Evolutionary conservation across 2,888 invertebrate genomes (phyloP), one percentile per base, ranked within the genome.

Genomic region (Drosophila atroscutellata): DNA sequence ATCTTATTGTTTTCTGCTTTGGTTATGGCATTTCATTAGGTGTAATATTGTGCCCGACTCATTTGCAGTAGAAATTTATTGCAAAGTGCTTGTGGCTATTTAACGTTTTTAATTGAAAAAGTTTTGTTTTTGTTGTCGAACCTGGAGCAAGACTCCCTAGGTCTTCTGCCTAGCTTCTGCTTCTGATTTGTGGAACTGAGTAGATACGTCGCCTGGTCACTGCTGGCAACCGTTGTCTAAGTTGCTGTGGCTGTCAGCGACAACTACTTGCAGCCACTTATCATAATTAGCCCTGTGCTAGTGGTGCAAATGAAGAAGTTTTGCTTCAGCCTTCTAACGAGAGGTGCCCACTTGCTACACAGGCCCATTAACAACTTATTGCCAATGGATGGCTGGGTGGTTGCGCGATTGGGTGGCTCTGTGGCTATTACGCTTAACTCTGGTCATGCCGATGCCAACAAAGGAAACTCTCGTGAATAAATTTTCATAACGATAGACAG

Each of bases 101-200:
- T 83, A 83, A 80, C 77, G 83, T 83, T 83, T 83, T 81, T 83
- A 83, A 83, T 83, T 83, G 83, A 83, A 83, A 83, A 83, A 83
- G 62, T 83, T 83, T 83, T 83, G 81, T 83, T 83, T 81, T 80
- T 77, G 80, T 74, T 80, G 81, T 70, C 77, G 72, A 66, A 57
- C 69, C 55, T 60, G 57, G 49, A 59, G 66, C 36, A 52, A 67
- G 71, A 34, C 47, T 36, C 55, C 20, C 32, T 60, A 30, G 45
- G 37, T 50, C 51, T 57, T 28, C 47, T 47, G 45, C 28, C 62
- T 66, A 52, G 39, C 34, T 50, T 51, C 60, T 69, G 54, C 30
- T 52, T 45, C 32, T 60, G 73, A 65, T 69, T 58, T 60, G 42
- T 42, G 47, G 72, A 15, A 37, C 32, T 11, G 15, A 39, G 34